Evolutionary conservation across 2,888 invertebrate genomes (phyloP), one percentile per base, ranked within the genome.

Genomic region (Acleris laterana): DNA sequence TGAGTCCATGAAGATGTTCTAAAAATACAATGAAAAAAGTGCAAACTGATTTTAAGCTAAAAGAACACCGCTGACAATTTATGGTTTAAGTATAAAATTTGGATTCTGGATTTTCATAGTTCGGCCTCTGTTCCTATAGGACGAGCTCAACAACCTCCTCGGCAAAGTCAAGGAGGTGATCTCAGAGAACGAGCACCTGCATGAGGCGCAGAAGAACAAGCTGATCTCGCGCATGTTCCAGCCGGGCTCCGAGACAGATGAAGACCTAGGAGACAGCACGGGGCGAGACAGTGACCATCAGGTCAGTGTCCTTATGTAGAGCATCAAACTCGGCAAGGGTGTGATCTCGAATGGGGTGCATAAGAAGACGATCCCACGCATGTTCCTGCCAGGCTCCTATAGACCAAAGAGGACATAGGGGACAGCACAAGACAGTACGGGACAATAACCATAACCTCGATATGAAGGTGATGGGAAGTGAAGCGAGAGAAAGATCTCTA

Each of bases 91-190:
- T 25, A 25, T 7, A 32, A 9, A 9, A 32, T 32, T 32, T n/a
- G n/a, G n/a, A n/a, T n/a, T n/a, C 32, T 9, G 9, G 9, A 9
- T 32, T 9, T 28, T 9, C 32, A 32, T 3, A 7, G 28, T 32
- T 32, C 25, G 0, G 6, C 25, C 7, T 16, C 32, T 16, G 11
- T 25, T 46, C 44, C 25, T 51, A 28, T 74, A 95, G 95, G 96
- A 96, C 59, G 97, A 97, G 83, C 85, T 97, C 7, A 95, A 96
- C 71, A 95, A 95, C 76, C 92, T 97, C 17, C 89, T 97, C 16
- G 95, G 95, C 0, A 97, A 97, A 92, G 97, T 97, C 5, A 96
- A 96, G 81, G 97, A 97, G 83, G 96, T 97, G 16, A 96, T 97
- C 71, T 95, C 96, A 9, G 97, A 97, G 88, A 97, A 97, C 76